These are phyloP conservation scores for Hippopotamus amphibius DNA, from an alignment of 2,113 vertebrate genomes.

Conservation along the genomic window DNA sequence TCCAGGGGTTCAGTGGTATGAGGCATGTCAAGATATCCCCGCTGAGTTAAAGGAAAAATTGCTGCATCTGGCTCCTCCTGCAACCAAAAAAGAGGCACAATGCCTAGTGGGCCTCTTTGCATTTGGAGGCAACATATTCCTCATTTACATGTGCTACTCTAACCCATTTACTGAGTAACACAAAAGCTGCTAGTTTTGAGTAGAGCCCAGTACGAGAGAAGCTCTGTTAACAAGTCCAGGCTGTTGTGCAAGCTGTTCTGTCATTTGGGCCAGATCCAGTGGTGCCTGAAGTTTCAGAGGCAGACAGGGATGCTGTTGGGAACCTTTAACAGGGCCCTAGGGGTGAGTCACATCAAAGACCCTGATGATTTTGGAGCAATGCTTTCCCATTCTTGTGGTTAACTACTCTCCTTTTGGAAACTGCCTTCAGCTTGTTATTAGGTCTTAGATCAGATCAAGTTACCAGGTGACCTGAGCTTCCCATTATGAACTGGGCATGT, in stretches of 20 bases:
- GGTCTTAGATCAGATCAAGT: background rate
- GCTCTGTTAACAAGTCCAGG: background rate
- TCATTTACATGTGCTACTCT: background rate
- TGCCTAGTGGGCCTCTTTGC: background rate
- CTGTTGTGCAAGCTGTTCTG: background rate
- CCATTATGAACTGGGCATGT: background rate
- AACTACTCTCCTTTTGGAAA: background rate
- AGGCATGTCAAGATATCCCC: background rate
- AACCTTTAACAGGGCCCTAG: background rate
- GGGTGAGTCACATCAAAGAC: background rate
- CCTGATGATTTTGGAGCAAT: background rate
- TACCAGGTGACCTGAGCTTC: background rate
- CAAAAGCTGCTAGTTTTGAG: background rate
- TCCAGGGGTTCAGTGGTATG: background rate
- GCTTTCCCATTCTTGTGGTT: background rate
- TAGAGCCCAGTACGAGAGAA: background rate
- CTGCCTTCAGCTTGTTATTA: background rate
- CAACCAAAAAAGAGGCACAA: background rate
- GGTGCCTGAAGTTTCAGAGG: background rate
- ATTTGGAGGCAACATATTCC: background rate
- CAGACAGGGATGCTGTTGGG: background rate
- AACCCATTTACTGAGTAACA: background rate
- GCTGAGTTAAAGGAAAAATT: background rate
- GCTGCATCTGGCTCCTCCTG: background rate
- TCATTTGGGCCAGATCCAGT: background rate